These are phyloP conservation scores for Linhomoeus sp. DNA, from an alignment of 2,888 invertebrate genomes.

Conservation along the genomic window DNA sequence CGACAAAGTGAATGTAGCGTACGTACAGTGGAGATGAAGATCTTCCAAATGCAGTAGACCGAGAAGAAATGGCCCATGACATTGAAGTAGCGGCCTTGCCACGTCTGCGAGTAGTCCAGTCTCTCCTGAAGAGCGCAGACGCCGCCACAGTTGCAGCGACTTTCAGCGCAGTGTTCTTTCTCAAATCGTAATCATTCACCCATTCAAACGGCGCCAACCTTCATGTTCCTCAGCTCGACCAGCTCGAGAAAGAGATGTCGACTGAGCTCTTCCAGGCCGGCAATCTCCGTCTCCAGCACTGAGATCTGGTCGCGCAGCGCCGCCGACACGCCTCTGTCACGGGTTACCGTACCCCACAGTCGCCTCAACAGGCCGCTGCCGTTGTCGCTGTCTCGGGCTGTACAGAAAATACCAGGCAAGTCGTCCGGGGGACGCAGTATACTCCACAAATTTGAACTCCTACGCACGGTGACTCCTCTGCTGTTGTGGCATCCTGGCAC, in stretches of 20 bases:
- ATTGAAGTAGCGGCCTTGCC: constrained; percentile 95
- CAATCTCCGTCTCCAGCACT: constrained; percentile 61
- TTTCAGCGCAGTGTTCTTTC: too few species aligned
- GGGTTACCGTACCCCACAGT: constrained; percentile 12
- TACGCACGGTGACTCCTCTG: too few species aligned
- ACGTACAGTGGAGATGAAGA: constrained; percentile 53
- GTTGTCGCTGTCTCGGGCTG: too few species aligned
- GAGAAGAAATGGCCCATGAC: constrained; percentile 95
- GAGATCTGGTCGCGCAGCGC: constrained; percentile 31
- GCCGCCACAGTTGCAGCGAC: too few species aligned
- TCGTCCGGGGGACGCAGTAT: too few species aligned
- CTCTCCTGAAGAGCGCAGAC: constrained; percentile 44
- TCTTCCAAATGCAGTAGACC: constrained; percentile 93
- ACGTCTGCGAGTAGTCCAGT: constrained; percentile 78
- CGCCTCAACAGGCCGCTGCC: constrained; percentile 12
- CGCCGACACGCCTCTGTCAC: constrained; percentile 1
- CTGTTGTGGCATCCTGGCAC: too few species aligned
- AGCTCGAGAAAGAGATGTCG: constrained; percentile 87
- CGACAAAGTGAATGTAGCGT: too few species aligned
- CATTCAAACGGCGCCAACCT: constrained; percentile 9
- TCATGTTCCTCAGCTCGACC: constrained; percentile 58
- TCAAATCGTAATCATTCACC: too few species aligned
- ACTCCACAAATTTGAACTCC: too few species aligned
- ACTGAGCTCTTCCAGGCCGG: constrained; percentile 69
- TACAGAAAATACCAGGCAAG: neutral